Base-by-base conservation (phyloP, 1,140 invertebrate species). In the Drosophila simulans region DNA sequence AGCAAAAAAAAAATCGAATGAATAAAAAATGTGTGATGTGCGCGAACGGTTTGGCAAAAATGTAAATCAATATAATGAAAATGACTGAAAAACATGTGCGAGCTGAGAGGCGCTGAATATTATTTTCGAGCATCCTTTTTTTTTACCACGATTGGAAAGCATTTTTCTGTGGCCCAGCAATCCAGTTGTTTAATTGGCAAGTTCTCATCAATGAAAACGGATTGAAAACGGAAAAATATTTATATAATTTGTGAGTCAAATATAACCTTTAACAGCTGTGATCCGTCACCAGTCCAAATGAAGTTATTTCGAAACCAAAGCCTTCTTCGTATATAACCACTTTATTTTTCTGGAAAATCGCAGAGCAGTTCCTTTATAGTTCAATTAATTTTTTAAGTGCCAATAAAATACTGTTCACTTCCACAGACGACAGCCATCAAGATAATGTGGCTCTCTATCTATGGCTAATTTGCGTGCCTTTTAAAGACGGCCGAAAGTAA, bases 381-480 rank as follows among this genome's bases (percentile, higher is more conserved):
- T 75, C 72, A 65, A 75, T 75, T 75, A 75, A 75, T 75, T 56
- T 66, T 52, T 53, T 76, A 66, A 76, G 35, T 52, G 60, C 20
- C 53, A 51, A 75, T 75, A 75, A 75, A 66, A 57, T 66, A 76
- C 54, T 76, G 43, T 49, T 75, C 42, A 55, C 71, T 48, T 12
- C 27, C 35, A 56, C 27, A 69, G 65, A 69, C 48, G 65, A 69
- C 48, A 40, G 20, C 34, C 71, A 75, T 76, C 72, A 66, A 76
- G 46, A 58, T 66, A 76, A 76, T 76, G 59, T 42, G 12, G 70
- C 46, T 39, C 51, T 53, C 40, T 54, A 73, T 75, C 46, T 72
- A 58, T 58, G 62, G 71, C 72, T 66, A 76, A 76, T 76, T 76
- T 76, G 72, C 60, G 53, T 76, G 72, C 60, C 71, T 53, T 58